Evolutionary conservation across 2,797 vertebrate genomes (phyloP), one percentile per base, ranked within the genome.

Genomic region (Labeo calbasu): DNA sequence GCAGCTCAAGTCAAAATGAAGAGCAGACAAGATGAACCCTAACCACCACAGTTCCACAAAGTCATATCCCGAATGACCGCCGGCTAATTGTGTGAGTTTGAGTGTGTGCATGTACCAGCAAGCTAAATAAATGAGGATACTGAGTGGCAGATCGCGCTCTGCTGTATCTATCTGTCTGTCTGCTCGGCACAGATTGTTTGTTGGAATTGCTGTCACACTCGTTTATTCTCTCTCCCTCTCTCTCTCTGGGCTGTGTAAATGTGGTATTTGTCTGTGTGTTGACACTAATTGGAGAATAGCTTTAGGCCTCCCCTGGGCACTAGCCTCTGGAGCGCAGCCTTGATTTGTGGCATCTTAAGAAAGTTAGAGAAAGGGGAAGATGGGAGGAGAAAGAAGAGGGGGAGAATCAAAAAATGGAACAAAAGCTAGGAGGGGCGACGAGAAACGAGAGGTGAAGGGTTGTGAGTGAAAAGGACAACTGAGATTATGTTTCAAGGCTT

Each of bases 271-370:
- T 93, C 91, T 94, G 91, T 91, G 91, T 90, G 89, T 92, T 94
- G 93, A 95, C 94, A 94, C 92, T 95, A 95, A 95, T 94, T 95
- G 93, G 94, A 93, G 94, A 93, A 93, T 93, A 92, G 92, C 94
- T 93, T 73, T 89, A 91, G 93, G 93, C 91, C 89, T 92, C 92
- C 92, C 92, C 86, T 87, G 92, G 91, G 93, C 91, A 88, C 86
- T 84, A 92, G 89, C 90, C 92, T 93, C 91, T 85, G 89, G 90
- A 91, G 91, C 88, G 85, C 88, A 91, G 90, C 92, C 92, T 94
- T 95, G 93, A 95, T 94, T 94, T 94, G 92, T 88, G 88, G 90
- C 91, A 90, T 92, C 91, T 93, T 93, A 92, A 93, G 92, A 93
- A 92, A 93, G 90, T 89, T 92, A 89, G 90, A 90, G 79, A 88